Base-by-base conservation (phyloP, 2,797 vertebrate genomes). In the Acanthurus tractus region DNA sequence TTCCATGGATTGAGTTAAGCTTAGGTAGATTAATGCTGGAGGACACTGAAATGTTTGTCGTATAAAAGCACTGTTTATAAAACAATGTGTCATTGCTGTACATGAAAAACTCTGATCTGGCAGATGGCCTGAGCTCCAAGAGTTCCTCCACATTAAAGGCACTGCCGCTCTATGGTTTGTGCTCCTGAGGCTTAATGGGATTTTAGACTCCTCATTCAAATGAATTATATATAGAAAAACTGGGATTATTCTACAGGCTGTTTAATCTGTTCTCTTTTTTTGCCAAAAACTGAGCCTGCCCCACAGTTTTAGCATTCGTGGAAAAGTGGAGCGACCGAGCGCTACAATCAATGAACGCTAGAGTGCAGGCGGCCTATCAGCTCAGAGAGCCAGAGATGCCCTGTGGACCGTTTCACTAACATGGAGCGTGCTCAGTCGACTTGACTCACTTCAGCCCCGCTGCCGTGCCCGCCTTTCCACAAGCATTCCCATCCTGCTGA, bases 31-130 rank as follows among this genome's bases (percentile, higher is more conserved):
- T 95, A 95, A 93, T 93, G 90, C 90, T 86, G 56, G 17, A 70
- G 94, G 90, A 94, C 92, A 92, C 91, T 92, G 91, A 91, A 87
- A 95, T 95, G 93, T 94, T 95, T 93, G 93, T 91, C 88, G 91
- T 95, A 88, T 93, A 94, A 94, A 95, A 89, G 81, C 90, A 87
- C 85, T 94, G 93, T 95, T 95, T 91, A 92, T 92, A 94, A 94
- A 95, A 96, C 94, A 95, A 93, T 94, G 93, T 94, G 90, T 92
- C 82, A 81, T 78, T 66, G 81, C 49, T n/a, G 68, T 89, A 81
- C 88, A 89, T 87, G 88, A 90, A 86, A 94, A 83, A 81, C 76
- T 82, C 78, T 76, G 85, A 92, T 91, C 87, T 86, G 93, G 78
- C 94, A 94, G 93, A 95, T 94, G 93, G 93, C 91, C 87, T 25